These are phyloP conservation scores for Melolontha melolontha DNA, from an alignment of 2,888 invertebrate species.

Conservation along the genomic window DNA sequence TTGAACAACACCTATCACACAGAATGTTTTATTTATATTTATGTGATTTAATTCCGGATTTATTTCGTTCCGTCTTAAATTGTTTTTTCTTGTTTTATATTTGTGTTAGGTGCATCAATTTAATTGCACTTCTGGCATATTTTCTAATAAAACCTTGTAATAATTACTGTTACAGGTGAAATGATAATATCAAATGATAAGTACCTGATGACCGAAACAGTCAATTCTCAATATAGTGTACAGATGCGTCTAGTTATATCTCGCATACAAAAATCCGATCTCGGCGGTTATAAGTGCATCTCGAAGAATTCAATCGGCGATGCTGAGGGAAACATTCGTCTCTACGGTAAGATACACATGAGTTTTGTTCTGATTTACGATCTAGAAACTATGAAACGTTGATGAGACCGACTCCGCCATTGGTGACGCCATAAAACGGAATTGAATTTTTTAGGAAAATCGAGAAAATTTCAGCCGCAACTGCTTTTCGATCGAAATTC, in stretches of 20 bases:
- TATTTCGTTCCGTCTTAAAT: background rate
- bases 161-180: conserved; percentile 74
- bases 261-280: conserved; percentile 80
- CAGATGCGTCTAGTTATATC: conserved; percentile 85
- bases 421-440: conserved; percentile 63
- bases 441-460: conserved; percentile 63
- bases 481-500: conserved; percentile 51
- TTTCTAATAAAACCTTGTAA: background rate
- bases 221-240: conserved; percentile 85
- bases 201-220: conserved; percentile 84
- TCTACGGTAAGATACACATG: conserved; percentile 78
- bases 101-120: background rate
- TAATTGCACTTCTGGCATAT: background rate
- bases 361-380: conserved; percentile 59
- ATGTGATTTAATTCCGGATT: background rate
- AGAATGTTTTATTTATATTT: background rate
- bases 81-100: no score
- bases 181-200: conserved; percentile 92
- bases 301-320: conserved; percentile 94
- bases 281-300: conserved; percentile 91
- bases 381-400: conserved; percentile 64
- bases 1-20: no score
- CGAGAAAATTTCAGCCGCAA: conserved; percentile 56
- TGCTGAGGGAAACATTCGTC: conserved; percentile 88
- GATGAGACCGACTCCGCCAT: conserved; percentile 62